phyloP scores from a whole-genome alignment of 1,140 invertebrate genomes.

The Phthorimaea operculella region DNA sequence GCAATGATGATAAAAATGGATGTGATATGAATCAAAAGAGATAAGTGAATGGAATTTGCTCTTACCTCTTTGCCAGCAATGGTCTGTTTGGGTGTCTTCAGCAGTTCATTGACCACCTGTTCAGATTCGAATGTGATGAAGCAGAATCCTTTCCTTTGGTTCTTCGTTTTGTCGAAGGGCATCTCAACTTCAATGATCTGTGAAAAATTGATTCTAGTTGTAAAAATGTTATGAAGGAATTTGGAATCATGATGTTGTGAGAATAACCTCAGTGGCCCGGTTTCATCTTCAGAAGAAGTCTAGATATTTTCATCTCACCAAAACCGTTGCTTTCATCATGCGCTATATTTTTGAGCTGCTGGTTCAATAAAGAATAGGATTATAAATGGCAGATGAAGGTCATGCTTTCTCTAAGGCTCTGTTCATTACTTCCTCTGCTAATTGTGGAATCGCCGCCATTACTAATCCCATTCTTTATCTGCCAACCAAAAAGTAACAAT shows the following conservation, averaged over 20 bases:
- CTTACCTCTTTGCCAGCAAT: slow-evolving; percentile 90
- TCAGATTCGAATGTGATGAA: slow-evolving; percentile 96
- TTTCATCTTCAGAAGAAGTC: slow-evolving; percentile 46
- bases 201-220: slow-evolving; percentile 22
- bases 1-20: background rate
- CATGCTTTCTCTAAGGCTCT: too few species aligned
- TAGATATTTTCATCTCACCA: slow-evolving; percentile 59
- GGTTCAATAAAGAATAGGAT: too few species aligned
- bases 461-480: background rate
- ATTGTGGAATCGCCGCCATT: too few species aligned
- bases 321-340: slow-evolving; percentile 60
- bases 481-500: background rate
- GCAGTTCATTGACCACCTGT: slow-evolving; percentile 88
- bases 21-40: too few species aligned
- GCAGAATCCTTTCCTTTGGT: slow-evolving; percentile 94
- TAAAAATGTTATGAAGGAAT: background rate
- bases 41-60: slow-evolving; percentile 10
- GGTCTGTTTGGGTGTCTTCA: slow-evolving; percentile 91
- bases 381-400: too few species aligned
- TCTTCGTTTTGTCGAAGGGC: slow-evolving; percentile 96
- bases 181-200: slow-evolving; percentile 95
- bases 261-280: slow-evolving; percentile 57
- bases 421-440: too few species aligned
- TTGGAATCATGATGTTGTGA: slow-evolving; percentile 1
- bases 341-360: too few species aligned